Evolutionary conservation across 2,888 invertebrate genomes (phyloP).

Genomic region (Lasioglossum lativentre): DNA sequence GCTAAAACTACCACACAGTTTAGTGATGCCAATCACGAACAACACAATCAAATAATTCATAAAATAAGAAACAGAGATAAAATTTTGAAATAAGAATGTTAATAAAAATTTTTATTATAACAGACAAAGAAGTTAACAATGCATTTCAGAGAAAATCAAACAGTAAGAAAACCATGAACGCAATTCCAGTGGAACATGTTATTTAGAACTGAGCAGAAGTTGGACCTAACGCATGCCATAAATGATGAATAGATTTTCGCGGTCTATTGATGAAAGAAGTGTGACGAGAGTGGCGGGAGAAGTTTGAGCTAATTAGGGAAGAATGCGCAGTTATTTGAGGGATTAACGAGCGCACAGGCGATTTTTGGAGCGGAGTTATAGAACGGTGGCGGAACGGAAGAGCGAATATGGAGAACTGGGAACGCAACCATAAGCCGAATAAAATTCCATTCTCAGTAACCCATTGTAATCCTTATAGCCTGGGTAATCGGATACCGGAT

Average conservation of each 20-base stretch:
- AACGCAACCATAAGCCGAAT: not conserved
- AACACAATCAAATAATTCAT: too few relatives aligned
- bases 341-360: not conserved
- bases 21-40: too few relatives aligned
- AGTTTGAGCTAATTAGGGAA: not conserved
- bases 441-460: not conserved
- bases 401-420: not conserved
- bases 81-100: not conserved
- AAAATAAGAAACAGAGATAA: too few relatives aligned
- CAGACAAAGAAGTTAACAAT: not conserved
- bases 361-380: not conserved
- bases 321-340: not conserved
- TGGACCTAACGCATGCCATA: not conserved
- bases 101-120: not conserved
- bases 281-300: not conserved
- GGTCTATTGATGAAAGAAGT: not conserved
- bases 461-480: not conserved
- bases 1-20: too few relatives aligned
- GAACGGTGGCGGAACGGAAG: not conserved
- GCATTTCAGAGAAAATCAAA: not conserved
- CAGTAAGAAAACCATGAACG: not conserved
- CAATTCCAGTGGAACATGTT: not conserved
- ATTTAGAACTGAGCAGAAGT: not conserved
- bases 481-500: slow-evolving; percentile 2
- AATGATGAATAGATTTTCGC: slow-evolving; percentile 1